A percentile compares a stretch with the other conserved stretches of the same genome.
phyloP scores from a whole-genome alignment of 2,797 vertebrate genomes.

The Cynopterus sphinx region DNA sequence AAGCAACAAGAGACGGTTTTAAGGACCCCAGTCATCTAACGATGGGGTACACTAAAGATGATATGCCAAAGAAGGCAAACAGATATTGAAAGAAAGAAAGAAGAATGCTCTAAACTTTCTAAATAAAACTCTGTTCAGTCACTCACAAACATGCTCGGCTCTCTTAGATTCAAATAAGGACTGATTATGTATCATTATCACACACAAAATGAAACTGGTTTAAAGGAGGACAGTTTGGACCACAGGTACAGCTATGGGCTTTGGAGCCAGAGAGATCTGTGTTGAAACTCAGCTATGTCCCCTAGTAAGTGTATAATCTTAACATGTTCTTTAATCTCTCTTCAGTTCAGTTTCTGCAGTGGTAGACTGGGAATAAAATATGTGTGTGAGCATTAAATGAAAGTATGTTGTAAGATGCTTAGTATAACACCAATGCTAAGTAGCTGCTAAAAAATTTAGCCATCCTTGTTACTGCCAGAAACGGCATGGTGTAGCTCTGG shows the following conservation, averaged over 20 bases:
- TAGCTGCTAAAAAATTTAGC: neutral
- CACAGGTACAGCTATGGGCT: neutral
- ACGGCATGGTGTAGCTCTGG: rapidly evolving
- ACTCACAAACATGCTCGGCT: neutral
- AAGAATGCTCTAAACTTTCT: neutral
- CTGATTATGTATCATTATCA: neutral
- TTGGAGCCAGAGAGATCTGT: neutral
- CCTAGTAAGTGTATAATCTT: neutral
- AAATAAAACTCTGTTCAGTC: neutral
- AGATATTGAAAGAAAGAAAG: neutral
- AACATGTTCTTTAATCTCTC: neutral
- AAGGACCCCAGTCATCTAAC: neutral
- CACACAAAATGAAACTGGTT: neutral
- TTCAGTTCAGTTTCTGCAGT: neutral
- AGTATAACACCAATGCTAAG: neutral
- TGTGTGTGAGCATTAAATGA: neutral
- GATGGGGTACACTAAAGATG: neutral
- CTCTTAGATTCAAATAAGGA: neutral
- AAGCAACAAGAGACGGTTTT: neutral
- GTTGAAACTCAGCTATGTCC: neutral
- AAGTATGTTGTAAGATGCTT: neutral
- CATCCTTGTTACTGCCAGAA: neutral
- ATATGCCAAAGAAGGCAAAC: neutral
- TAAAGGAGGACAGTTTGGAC: neutral
- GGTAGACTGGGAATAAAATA: neutral